Evolutionary conservation across 2,888 invertebrate genomes (phyloP), one percentile per base, ranked within the genome.

Genomic region (Candidula unifasciata): DNA sequence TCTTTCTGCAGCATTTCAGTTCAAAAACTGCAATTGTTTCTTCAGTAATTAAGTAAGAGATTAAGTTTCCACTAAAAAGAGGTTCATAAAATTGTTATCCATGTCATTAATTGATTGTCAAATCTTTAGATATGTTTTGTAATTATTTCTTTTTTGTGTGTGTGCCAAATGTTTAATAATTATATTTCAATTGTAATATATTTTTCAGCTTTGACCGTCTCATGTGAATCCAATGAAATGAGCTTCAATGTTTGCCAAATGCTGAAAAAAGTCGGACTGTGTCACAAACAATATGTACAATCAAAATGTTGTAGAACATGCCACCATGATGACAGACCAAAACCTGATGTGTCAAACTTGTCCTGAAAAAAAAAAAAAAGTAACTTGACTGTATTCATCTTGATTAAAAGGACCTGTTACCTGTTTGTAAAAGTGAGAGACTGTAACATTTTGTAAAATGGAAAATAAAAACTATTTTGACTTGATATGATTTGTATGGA

Each of bases 231-330:
- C 21, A 91, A 93, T 86, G 89, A 90, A 83, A 90, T 92, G 89
- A 91, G 90, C 80, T 89, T 89, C 82, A 86, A 87, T 35, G 89
- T 92, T 33, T 93, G 93, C 85, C 87, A 88, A 24, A 89, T 90
- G 79, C 87, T 93, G 76, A 88, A 89, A 82, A 88, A 87, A 52
- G 88, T 91, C 87, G 90, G 91, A 24, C 90, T 91, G 66, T 93
- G 93, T 86, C 87, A 89, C n/a, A 90, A 91, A 66, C 88, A 90
- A 57, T 92, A 91, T 84, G 91, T 93, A 33, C 89, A 89, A 57
- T 83, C 90, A 77, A 92, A 92, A 80, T 93, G 93, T 83, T 93
- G 93, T 87, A 88, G 89, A 83, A 92, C 92, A 18, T 93, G 93
- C 69, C 84, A 84, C 27, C 80, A 86, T 74, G 87, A 88, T 76